phyloP scores from a whole-genome alignment of 2,113 vertebrate species.

The Grallaria varia region DNA sequence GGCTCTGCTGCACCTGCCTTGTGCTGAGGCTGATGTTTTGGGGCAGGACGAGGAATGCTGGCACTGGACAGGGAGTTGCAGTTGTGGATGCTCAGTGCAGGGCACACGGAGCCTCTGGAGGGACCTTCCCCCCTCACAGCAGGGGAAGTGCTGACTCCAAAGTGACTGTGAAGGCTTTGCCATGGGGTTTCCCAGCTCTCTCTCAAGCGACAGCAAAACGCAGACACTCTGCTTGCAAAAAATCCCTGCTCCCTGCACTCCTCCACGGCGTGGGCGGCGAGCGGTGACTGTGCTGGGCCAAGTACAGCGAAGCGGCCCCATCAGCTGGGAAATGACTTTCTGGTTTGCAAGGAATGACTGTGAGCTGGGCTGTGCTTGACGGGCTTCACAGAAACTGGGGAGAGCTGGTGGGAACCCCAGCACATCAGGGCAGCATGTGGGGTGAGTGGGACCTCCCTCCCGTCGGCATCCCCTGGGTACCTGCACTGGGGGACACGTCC shows the following conservation, averaged over 20 bases:
- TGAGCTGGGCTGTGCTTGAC: not conserved
- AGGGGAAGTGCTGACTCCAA: slow-evolving; percentile 57
- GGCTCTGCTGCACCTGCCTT: fast-evolving
- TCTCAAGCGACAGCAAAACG: slow-evolving; percentile 54
- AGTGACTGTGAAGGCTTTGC: not conserved
- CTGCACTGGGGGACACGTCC: fast-evolving
- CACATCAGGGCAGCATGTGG: fast-evolving
- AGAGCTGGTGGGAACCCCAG: fast-evolving
- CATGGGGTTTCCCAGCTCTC: slow-evolving; percentile 56
- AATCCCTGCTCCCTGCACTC: slow-evolving; percentile 42
- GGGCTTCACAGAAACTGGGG: not conserved
- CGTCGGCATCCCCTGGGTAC: fast-evolving
- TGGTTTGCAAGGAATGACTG: slow-evolving; percentile 27
- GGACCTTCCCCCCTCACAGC: not conserved
- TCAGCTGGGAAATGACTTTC: slow-evolving; percentile 51
- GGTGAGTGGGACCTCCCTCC: not conserved
- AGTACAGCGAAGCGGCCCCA: not conserved
- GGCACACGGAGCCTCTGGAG: not conserved
- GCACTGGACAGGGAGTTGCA: fast-evolving
- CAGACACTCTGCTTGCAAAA: slow-evolving; percentile 16
- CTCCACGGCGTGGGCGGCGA: not conserved
- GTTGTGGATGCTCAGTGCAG: not conserved
- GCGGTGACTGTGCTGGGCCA: not conserved
- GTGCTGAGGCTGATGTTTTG: not conserved
- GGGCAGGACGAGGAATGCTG: not conserved